Evolutionary conservation across 2,888 invertebrate species (phyloP).

Genomic region (Drosophila mettleri): DNA sequence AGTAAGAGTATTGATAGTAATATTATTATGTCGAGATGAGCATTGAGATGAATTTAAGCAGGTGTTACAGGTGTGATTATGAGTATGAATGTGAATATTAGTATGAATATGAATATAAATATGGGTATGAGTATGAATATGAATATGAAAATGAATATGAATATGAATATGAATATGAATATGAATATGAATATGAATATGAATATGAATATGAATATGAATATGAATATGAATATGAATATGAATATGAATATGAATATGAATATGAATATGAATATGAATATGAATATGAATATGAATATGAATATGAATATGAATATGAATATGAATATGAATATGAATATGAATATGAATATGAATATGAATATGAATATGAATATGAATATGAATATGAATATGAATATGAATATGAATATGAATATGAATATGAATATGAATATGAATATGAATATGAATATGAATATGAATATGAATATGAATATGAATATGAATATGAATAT

Average conservation of each 20-base stretch:
- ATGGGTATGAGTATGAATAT: not conserved
- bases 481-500: not conserved
- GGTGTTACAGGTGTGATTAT: not conserved
- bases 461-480: not conserved
- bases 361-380: conserved; percentile 2
- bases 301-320: not conserved
- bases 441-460: not conserved
- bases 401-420: not conserved
- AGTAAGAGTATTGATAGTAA: not conserved
- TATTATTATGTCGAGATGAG: too few species aligned
- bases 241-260: not conserved
- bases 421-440: not conserved
- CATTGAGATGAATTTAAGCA: not conserved
- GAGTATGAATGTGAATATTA: not conserved
- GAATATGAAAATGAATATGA: not conserved
- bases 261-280: not conserved
- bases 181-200: not conserved
- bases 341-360: not conserved
- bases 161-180: not conserved
- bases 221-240: not conserved
- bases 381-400: not conserved
- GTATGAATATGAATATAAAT: not conserved
- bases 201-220: not conserved
- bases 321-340: not conserved
- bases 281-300: not conserved